These are phyloP conservation scores for Percopsis transmontana DNA, from an alignment of 2,113 vertebrate species.

Conservation along the genomic window DNA sequence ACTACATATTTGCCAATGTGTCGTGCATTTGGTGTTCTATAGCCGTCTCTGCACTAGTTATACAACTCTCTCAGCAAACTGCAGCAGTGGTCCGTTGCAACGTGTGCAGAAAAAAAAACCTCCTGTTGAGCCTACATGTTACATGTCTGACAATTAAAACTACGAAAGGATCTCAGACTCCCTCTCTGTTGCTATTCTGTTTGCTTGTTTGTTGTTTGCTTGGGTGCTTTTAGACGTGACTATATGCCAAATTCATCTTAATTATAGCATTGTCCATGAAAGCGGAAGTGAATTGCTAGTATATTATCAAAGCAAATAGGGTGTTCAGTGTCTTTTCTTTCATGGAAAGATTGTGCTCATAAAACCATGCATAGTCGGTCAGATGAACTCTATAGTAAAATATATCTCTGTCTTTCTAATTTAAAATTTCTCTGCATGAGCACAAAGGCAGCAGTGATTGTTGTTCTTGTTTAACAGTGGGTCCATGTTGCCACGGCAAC, in stretches of 20 bases:
- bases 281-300: slow-evolving; percentile 13
- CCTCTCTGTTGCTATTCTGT: not conserved
- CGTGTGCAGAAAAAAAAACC: slow-evolving; percentile 38
- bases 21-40: slow-evolving; percentile 72
- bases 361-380: not conserved
- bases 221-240: too few relatives aligned
- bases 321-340: slow-evolving; percentile 8
- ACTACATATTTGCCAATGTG: too few relatives aligned
- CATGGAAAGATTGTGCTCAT: slow-evolving; percentile 1
- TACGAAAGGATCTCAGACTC: not conserved
- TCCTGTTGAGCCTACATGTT: slow-evolving; percentile 16
- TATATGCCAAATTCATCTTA: slow-evolving; percentile 21
- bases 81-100: slow-evolving; percentile 43
- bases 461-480: slow-evolving; percentile 31
- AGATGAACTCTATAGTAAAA: slow-evolving; percentile 27
- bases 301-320: slow-evolving; percentile 4
- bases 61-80: slow-evolving; percentile 7
- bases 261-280: slow-evolving; percentile 15
- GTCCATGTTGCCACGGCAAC: slow-evolving; percentile 44
- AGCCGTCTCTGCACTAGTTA: slow-evolving; percentile 12
- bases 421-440: slow-evolving; percentile 27
- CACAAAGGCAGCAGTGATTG: slow-evolving; percentile 1
- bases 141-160: slow-evolving; percentile 13
- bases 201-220: too few relatives aligned
- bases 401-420: slow-evolving; percentile 35